These are phyloP conservation scores for Theristicus caerulescens DNA, from an alignment of 2,113 vertebrate species.

Conservation along the genomic window DNA sequence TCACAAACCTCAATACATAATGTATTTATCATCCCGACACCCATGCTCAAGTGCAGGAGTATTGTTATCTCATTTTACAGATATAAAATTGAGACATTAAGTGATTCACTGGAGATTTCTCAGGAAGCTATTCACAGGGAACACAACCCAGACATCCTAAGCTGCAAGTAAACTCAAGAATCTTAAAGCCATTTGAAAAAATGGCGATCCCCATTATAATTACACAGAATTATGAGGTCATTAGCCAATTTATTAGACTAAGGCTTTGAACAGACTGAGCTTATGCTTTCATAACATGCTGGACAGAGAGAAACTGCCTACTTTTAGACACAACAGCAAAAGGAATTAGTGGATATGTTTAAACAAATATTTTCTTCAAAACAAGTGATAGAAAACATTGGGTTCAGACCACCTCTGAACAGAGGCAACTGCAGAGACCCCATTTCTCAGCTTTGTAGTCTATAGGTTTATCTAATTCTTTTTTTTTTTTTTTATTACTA, in stretches of 20 bases:
- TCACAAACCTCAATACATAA: neutral
- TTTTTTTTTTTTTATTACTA: neutral
- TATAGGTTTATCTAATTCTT: neutral
- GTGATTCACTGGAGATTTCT: neutral
- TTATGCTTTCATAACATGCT: neutral
- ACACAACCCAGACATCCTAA: neutral
- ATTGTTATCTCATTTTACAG: neutral
- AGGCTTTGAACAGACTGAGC: neutral
- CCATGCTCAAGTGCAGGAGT: neutral
- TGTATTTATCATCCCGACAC: neutral
- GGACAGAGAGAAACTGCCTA: constrained; percentile 16
- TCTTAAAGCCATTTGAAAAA: neutral
- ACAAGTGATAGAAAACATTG: neutral
- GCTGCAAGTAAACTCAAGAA: neutral
- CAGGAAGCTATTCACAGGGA: neutral
- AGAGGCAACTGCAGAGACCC: neutral
- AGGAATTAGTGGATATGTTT: neutral
- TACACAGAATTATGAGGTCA: neutral
- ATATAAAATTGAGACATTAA: neutral
- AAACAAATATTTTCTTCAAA: constrained; percentile 21
- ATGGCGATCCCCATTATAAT: neutral
- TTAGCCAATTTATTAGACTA: neutral
- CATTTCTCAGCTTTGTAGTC: neutral
- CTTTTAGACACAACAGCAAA: constrained; percentile 10
- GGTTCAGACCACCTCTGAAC: neutral